Percentiles rank a stretch among this genome's conserved stretches.
These are phyloP conservation scores for Zaprionus ornatus DNA, from an alignment of 1,140 invertebrate genomes.

Conservation along the genomic window DNA sequence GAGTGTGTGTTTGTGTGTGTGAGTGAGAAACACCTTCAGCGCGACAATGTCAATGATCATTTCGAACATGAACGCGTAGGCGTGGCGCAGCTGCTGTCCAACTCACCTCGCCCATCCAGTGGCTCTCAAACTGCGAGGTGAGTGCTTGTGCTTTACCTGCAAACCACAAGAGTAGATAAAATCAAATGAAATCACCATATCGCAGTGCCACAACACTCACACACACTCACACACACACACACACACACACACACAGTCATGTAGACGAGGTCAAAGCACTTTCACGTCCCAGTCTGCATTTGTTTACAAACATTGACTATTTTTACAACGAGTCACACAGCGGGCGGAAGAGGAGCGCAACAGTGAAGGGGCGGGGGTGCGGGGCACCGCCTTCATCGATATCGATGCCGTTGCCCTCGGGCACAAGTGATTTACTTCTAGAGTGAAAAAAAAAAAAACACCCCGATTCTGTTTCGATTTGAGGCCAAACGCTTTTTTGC, in stretches of 20 bases:
- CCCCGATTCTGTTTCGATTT: conserved; percentile 11
- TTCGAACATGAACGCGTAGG: conserved; percentile 65
- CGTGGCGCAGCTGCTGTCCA: conserved; percentile 58
- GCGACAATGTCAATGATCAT: conserved; percentile 83
- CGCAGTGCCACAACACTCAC: conserved; percentile 5
- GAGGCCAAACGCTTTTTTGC: not conserved
- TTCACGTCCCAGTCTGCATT: conserved; percentile 33
- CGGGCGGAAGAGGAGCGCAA: not conserved
- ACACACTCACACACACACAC: too few species aligned
- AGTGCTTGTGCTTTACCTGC: conserved; percentile 10
- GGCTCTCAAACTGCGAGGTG: conserved; percentile 52
- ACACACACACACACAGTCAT: not conserved
- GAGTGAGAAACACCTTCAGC: conserved; percentile 71
- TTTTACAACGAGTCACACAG: conserved; percentile 40
- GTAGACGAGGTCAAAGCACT: conserved; percentile 50
- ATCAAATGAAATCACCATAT: conserved; percentile 4
- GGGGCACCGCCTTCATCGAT: conserved; percentile 3
- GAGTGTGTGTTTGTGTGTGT: conserved; percentile 33
- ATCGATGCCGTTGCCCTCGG: conserved; percentile 42
- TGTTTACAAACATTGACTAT: conserved; percentile 51
- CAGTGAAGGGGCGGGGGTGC: not conserved
- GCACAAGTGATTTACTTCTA: not conserved
- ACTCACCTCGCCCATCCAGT: conserved; percentile 60
- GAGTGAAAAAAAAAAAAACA: conserved; percentile 14
- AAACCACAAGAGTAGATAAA: conserved; percentile 22